Percentiles rank a stretch among this genome's conserved stretches.
Conservation (phyloP, 2,888 invertebrate species). For the Heptascelio sp. region DNA sequence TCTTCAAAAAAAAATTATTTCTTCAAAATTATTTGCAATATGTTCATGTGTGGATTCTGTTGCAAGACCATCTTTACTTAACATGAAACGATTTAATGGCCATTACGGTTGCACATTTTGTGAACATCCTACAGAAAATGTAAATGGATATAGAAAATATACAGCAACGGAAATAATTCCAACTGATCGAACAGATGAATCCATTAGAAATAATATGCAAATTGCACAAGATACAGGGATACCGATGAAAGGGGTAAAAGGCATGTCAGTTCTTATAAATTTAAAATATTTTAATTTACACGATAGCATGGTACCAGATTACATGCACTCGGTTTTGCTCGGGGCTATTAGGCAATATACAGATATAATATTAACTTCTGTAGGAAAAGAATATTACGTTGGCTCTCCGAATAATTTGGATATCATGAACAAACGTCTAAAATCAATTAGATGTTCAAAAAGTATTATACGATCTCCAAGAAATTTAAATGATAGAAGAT, state of each 20-base stretch:
- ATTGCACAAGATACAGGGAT: neutral
- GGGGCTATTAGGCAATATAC: neutral
- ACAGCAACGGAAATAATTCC: neutral
- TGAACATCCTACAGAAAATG: slow-evolving; percentile 20
- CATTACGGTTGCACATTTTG: slow-evolving; percentile 58
- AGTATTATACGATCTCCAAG: neutral
- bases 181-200: neutral
- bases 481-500: neutral
- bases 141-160: slow-evolving; percentile 27
- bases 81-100: slow-evolving; percentile 65
- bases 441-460: neutral
- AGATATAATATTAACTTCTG: neutral
- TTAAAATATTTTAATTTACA: neutral
- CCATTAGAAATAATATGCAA: neutral
- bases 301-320: neutral
- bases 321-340: neutral
- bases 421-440: neutral
- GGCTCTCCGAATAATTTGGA: neutral
- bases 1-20: no score
- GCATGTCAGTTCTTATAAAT: neutral
- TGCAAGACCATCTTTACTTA: slow-evolving; percentile 7
- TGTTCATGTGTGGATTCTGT: slow-evolving; percentile 36
- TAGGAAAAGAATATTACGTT: neutral
- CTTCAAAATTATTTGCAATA: slow-evolving; percentile 32
- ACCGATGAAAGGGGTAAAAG: neutral